Percentiles rank a stretch among this genome's conserved stretches.
Evolutionary conservation across 2,797 vertebrate genomes (phyloP).

Genomic region (Champsocephalus esox): DNA sequence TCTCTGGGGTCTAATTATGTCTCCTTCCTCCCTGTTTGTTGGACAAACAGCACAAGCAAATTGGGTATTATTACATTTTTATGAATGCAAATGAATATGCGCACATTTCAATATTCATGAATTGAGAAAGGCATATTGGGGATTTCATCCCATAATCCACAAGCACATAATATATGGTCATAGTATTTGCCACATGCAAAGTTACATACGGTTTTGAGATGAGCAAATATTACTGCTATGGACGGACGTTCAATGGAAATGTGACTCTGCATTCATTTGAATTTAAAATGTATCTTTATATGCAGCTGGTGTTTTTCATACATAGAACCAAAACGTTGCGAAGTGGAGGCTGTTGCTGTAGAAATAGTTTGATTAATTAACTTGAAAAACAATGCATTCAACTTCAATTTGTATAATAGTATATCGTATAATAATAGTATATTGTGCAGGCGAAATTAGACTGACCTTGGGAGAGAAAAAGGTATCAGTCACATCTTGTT

Average conservation of each 20-base stretch:
- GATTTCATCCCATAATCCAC: conserved; percentile 38
- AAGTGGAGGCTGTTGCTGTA: background rate
- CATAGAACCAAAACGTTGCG: background rate
- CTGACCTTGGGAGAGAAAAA: background rate
- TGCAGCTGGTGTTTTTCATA: background rate
- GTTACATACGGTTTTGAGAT: background rate
- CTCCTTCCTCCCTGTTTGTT: conserved; percentile 47
- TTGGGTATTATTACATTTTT: conserved; percentile 63
- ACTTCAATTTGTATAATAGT: background rate
- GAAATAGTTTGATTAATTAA: background rate
- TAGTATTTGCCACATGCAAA: conserved; percentile 35
- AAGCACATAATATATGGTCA: conserved; percentile 31
- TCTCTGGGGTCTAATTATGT: conserved; percentile 55
- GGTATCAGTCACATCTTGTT: conserved; percentile 11
- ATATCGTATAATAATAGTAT: no score
- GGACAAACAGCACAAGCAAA: conserved; percentile 55
- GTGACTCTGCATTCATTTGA: conserved; percentile 13
- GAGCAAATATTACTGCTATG: background rate
- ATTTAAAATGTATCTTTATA: background rate
- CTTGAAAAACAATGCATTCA: background rate
- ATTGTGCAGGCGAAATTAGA: no score
- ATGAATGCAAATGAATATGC: conserved; percentile 54
- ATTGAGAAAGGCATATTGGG: conserved; percentile 33
- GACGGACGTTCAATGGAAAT: conserved; percentile 12
- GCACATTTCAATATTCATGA: conserved; percentile 63